Evolutionary conservation across 2,113 vertebrate species (phyloP).

Genomic region (Mellivora capensis): DNA sequence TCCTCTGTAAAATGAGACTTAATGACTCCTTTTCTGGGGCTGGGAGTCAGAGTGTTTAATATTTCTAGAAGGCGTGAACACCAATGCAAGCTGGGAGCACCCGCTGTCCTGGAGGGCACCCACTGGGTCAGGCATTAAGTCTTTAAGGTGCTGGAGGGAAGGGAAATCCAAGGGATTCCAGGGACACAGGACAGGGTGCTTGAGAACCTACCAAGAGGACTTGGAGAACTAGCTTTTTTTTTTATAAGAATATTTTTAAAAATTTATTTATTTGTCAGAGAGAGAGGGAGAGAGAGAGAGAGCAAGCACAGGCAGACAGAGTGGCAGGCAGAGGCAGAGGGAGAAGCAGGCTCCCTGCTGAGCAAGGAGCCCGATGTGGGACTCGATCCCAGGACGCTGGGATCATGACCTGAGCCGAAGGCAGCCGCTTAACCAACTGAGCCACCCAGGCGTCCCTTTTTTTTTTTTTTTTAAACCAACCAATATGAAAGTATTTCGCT

Average conservation of each 20-base stretch:
- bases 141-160: neutral
- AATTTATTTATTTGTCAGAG: too few relatives aligned
- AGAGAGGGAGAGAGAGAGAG: too few relatives aligned
- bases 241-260: too few relatives aligned
- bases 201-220: neutral
- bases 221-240: neutral
- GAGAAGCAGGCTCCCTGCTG: too few relatives aligned
- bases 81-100: rapidly evolving
- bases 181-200: neutral
- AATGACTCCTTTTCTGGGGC: neutral
- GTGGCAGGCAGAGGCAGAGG: too few relatives aligned
- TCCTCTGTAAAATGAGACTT: neutral
- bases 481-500: neutral
- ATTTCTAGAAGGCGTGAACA: neutral
- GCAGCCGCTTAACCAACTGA: too few relatives aligned
- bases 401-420: too few relatives aligned
- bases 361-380: too few relatives aligned
- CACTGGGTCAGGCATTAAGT: neutral
- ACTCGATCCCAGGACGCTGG: too few relatives aligned
- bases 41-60: neutral
- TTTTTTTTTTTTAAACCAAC: neutral
- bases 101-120: neutral
- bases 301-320: too few relatives aligned
- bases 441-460: too few relatives aligned
- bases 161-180: neutral